phyloP scores from a whole-genome alignment of 1,140 invertebrate genomes.

The Panulirus ornatus region DNA sequence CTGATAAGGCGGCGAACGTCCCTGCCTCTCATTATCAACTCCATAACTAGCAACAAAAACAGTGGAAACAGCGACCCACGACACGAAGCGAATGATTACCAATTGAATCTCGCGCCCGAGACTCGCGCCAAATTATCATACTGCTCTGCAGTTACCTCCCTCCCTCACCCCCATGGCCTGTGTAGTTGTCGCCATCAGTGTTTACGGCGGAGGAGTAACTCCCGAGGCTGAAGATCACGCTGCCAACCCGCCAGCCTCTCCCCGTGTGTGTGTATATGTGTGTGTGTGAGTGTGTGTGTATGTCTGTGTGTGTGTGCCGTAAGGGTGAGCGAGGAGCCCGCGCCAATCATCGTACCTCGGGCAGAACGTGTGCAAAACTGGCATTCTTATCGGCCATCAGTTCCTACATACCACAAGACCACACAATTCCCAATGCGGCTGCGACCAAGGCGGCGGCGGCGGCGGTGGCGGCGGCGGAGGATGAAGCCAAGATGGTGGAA shows the following conservation, averaged over 20 bases:
- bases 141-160: too few species aligned
- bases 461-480: constrained; percentile 5
- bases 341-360: constrained; percentile 38
- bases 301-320: not conserved
- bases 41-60: constrained; percentile 37
- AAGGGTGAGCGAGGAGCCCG: not conserved
- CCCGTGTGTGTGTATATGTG: too few species aligned
- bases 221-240: too few species aligned
- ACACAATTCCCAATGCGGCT: constrained; percentile 25
- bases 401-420: constrained; percentile 61
- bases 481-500: not conserved
- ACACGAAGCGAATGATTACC: constrained; percentile 16
- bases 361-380: constrained; percentile 54
- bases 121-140: constrained; percentile 16
- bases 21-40: constrained; percentile 36
- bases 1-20: constrained; percentile 31
- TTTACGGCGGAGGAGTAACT: too few species aligned
- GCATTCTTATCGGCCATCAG: constrained; percentile 60
- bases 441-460: not conserved
- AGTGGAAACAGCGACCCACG: not conserved
- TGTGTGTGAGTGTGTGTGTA: not conserved
- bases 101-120: not conserved
- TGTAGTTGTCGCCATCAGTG: too few species aligned
- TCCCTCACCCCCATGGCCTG: too few species aligned
- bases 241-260: too few species aligned